Base-by-base conservation (phyloP, 30 jellyfish, hydroid and myxozoan species). In the Chrysaora quinquecirrha region DNA sequence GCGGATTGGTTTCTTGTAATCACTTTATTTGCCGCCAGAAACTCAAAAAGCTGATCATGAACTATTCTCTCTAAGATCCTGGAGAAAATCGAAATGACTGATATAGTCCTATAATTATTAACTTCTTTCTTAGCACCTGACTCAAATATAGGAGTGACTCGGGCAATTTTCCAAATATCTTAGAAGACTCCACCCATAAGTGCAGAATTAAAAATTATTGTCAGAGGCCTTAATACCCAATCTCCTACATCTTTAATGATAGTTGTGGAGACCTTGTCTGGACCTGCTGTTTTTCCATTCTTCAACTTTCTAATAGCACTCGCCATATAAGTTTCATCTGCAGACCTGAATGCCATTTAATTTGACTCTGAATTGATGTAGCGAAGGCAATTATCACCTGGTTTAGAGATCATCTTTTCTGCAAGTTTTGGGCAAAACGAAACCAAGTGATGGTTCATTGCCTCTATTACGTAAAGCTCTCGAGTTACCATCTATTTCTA, bases 111-210 rank as follows among this genome's bases (percentile, higher is more conserved):
- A 75, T 75, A 75, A 75, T 75, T 75, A 56, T 75, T 75, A 12
- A 60, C 87, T 47, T 75, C 87, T n/a, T 75, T 75, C 33, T 58
- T 75, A 21, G 87, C 11, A 4, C 87, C 87, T 48, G 87, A 75
- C 31, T 75, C 50, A 47, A 4, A 29, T 32, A 75, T 75, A 25
- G 87, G 87, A 52, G 87, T 52, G 9, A 75, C 79, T 52, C 87
- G 48, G 10, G 87, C 87, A 50, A 48, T 23, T 75, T 75, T 75
- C 87, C 78, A 75, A 48, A 75, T 48, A 52, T 75, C 87, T 0
- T 77, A 77, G 34, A 75, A 58, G 33, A 75, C 63, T 50, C 79
- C 87, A 75, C 50, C 24, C 58, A 27, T 52, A 0, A 75, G 12
- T 69, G 87, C 48, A 30, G 23, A 32, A 32, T 75, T 49, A 75